These are phyloP conservation scores for Manacus vitellinus DNA, from an alignment of 2,113 vertebrate species.

Conservation along the genomic window DNA sequence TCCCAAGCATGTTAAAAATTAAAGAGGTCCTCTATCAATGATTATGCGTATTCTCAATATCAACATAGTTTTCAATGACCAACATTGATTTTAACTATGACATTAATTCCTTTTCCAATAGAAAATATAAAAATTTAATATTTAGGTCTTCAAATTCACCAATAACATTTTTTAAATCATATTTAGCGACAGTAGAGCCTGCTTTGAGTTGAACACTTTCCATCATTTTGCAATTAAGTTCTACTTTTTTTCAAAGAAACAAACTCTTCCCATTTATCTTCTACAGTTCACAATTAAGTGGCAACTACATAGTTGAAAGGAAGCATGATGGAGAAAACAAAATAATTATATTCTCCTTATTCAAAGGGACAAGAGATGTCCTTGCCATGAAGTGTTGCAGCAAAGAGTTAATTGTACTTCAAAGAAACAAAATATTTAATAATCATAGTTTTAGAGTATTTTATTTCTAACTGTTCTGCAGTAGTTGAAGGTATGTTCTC, in stretches of 20 bases:
- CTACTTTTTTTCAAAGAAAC: background rate
- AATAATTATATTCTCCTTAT: background rate
- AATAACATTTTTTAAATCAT: background rate
- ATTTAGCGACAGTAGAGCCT: background rate
- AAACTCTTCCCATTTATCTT: background rate
- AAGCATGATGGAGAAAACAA: background rate
- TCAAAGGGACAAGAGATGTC: background rate
- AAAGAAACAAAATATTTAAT: background rate
- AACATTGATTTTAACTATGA: background rate
- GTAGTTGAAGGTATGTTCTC: background rate
- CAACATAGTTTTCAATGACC: background rate
- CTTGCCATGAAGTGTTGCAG: background rate
- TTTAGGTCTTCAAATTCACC: background rate
- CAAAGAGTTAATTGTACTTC: background rate
- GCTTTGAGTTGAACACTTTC: background rate
- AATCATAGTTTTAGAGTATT: background rate
- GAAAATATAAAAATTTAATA: background rate
- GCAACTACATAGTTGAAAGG: background rate
- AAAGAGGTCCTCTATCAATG: background rate
- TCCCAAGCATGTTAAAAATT: background rate
- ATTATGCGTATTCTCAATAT: background rate
- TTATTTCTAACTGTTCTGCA: background rate
- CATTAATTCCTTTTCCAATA: background rate
- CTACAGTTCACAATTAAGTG: background rate
- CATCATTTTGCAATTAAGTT: background rate